Evolutionary conservation across 2,113 vertebrate species (phyloP).

Genomic region (Ameiurus melas): DNA sequence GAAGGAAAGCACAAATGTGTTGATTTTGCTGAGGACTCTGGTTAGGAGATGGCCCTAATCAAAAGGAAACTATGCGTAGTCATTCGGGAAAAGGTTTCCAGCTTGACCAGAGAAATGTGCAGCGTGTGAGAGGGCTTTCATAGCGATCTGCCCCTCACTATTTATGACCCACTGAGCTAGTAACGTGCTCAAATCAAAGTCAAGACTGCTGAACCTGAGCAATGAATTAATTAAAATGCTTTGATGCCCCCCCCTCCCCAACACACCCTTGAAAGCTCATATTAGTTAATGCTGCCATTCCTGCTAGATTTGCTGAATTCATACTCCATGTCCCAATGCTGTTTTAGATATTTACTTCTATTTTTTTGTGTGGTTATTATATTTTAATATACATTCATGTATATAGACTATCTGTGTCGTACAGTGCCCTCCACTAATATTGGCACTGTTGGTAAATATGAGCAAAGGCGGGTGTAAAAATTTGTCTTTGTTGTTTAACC

Average conservation of each 20-base stretch:
- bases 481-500: too few relatives aligned
- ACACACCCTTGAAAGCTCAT: constrained; percentile 11
- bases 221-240: constrained; percentile 45
- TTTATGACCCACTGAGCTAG: constrained; percentile 45
- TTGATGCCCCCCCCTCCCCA: background rate
- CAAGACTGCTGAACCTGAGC: constrained; percentile 36
- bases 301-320: constrained; percentile 6
- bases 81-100: constrained; percentile 45
- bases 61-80: constrained; percentile 56
- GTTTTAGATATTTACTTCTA: background rate
- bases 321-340: background rate
- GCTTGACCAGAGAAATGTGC: constrained; percentile 35
- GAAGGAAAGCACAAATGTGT: constrained; percentile 46
- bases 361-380: too few relatives aligned
- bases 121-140: constrained; percentile 35
- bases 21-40: constrained; percentile 48
- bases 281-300: constrained; percentile 50
- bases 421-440: too few relatives aligned
- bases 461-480: too few relatives aligned
- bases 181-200: constrained; percentile 47
- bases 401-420: background rate
- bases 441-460: too few relatives aligned
- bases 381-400: background rate
- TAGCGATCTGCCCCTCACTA: constrained; percentile 18
- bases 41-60: constrained; percentile 54